Conservation (phyloP, 2,797 vertebrate genomes). For the Silurus lanzhouensis region DNA sequence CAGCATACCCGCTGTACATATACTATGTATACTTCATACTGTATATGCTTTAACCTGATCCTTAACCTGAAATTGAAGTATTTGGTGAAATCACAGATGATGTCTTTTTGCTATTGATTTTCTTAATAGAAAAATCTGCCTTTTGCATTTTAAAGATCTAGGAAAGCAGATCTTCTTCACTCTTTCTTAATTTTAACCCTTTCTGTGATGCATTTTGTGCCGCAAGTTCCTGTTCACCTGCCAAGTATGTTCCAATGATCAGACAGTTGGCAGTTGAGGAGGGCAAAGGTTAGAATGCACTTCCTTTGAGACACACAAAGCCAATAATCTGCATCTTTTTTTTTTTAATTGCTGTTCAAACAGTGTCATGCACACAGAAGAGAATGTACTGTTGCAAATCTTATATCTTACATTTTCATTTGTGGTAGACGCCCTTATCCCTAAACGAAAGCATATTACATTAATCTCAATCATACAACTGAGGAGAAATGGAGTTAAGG, state of each 20-base stretch:
- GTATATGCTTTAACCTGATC: not conserved
- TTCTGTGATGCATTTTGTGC: not conserved
- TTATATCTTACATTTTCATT: too few relatives aligned
- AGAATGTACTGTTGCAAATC: too few relatives aligned
- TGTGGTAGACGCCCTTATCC: too few relatives aligned
- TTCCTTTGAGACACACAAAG: not conserved
- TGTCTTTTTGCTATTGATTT: slow-evolving; percentile 45
- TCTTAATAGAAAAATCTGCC: slow-evolving; percentile 57
- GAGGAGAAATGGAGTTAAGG: too few relatives aligned
- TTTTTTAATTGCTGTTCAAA: not conserved
- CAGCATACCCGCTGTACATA: not conserved
- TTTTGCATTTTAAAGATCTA: slow-evolving; percentile 22
- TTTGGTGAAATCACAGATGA: not conserved
- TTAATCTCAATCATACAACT: too few relatives aligned
- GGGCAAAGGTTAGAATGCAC: not conserved
- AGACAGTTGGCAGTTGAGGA: not conserved
- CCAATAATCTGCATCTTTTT: not conserved
- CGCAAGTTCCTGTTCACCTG: not conserved
- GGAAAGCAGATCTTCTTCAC: not conserved
- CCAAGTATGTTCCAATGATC: not conserved
- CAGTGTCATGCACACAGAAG: not conserved
- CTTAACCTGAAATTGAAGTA: slow-evolving; percentile 13
- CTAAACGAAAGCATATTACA: too few relatives aligned
- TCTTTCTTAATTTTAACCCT: slow-evolving; percentile 1
- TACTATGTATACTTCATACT: not conserved